These are phyloP conservation scores for Micrasema minimum DNA, from an alignment of 1,140 invertebrate genomes.

Conservation along the genomic window DNA sequence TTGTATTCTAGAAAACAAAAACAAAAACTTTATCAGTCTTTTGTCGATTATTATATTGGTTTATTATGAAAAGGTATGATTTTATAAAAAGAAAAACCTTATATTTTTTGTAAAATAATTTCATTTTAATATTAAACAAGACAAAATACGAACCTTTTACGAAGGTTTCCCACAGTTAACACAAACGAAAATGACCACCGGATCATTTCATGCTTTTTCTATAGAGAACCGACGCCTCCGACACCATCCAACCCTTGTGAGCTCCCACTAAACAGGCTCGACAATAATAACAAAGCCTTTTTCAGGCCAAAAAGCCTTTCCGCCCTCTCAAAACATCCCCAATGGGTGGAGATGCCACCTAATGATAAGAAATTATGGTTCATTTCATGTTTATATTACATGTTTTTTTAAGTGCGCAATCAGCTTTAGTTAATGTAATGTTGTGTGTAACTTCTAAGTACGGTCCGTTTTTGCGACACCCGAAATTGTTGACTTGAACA, in stretches of 20 bases:
- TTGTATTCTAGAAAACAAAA: too few species aligned
- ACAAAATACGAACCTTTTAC: too few species aligned
- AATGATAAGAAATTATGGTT: slow-evolving; percentile 37
- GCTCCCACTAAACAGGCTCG: slow-evolving; percentile 17
- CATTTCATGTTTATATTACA: slow-evolving; percentile 30
- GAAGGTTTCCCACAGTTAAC: slow-evolving; percentile 9
- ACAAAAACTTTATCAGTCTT: too few species aligned
- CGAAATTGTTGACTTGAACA: slow-evolving; percentile 11
- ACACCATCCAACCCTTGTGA: slow-evolving; percentile 27
- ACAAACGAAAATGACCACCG: slow-evolving; percentile 22
- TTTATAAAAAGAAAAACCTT: too few species aligned
- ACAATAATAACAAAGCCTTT: slow-evolving; percentile 34
- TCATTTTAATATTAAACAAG: too few species aligned
- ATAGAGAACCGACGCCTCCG: too few species aligned
- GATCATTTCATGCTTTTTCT: slow-evolving; percentile 29
- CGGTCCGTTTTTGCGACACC: slow-evolving; percentile 13
- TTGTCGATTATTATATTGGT: too few species aligned
- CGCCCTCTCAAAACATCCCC: slow-evolving; percentile 4
- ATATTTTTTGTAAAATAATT: too few species aligned
- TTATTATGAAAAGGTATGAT: too few species aligned
- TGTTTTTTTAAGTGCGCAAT: slow-evolving; percentile 34
- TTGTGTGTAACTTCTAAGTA: slow-evolving; percentile 27
- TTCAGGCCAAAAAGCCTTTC: slow-evolving; percentile 19
- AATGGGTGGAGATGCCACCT: slow-evolving; percentile 22
- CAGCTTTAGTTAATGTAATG: slow-evolving; percentile 27